A percentile compares a stretch with the other conserved stretches of the same genome.
Conservation (phyloP, 2,113 vertebrate species). For the Sapajus apella region DNA sequence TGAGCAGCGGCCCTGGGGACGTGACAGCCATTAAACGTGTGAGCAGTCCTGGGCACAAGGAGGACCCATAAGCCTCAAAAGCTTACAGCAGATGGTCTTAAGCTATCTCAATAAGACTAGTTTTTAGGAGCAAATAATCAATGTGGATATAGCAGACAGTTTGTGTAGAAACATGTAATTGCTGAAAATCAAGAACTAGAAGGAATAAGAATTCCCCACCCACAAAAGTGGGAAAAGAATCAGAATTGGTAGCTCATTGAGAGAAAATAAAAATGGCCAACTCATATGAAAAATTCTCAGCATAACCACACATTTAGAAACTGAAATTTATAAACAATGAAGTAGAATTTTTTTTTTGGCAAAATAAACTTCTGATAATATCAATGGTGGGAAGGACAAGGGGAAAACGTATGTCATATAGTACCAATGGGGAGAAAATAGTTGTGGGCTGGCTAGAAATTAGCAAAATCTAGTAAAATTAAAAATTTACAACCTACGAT, state of each 20-base stretch:
- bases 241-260: background rate
- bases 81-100: background rate
- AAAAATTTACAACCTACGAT: background rate
- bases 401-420: background rate
- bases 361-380: background rate
- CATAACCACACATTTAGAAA: background rate
- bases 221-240: background rate
- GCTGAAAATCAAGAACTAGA: background rate
- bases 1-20: background rate
- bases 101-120: background rate
- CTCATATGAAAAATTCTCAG: background rate
- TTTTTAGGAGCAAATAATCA: background rate
- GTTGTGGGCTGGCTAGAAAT: background rate
- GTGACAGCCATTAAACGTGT: background rate
- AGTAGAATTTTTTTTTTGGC: background rate
- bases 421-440: background rate
- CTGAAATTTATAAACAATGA: background rate
- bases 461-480: background rate
- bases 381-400: background rate
- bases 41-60: background rate
- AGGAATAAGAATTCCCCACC: fast-evolving
- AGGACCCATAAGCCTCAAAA: background rate
- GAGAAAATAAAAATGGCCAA: background rate
- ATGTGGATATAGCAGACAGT: background rate
- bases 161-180: background rate